Evolutionary conservation across 2,888 invertebrate genomes (phyloP), one percentile per base, ranked within the genome.

Genomic region (Choreutis nemorana): DNA sequence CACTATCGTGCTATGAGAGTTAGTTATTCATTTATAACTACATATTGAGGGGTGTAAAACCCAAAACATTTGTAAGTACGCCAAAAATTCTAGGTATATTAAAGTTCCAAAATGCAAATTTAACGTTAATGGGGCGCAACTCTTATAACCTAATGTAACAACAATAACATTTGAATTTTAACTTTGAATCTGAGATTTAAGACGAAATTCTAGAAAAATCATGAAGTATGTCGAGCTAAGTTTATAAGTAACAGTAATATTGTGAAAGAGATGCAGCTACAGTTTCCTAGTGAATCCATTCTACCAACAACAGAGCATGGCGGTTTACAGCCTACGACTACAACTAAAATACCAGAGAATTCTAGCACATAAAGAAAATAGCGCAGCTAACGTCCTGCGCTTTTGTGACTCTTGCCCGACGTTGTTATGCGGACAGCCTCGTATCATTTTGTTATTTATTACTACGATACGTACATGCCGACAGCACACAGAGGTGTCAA

Each of bases 121-220:
- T 57, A 57, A 59, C 51, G 42, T 52, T 36, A 37, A 40, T 48
- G 47, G 65, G 70, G 68, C 68, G 56, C 56, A 65, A 68, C 59
- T 60, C 70, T 68, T 70, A 68, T 57, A 64, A 59, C 54, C 63
- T 70, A 67, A 53, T 48, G 51, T 56, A 70, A 68, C 67, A 64
- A 53, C 64, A 58, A 55, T 28, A 15, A 28, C 18, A 14, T 30
- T 23, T n/a, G n/a, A 55, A 43, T 51, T 42, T 40, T 47, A 44
- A 49, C 44, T 37, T 40, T 31, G 39, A 36, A 26, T 35, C 23
- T 33, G 21, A 35, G 23, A 33, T 32, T 29, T 31, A 28, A 33
- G 18, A 26, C 16, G 8, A 24, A 21, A 20, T n/a, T n/a, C n/a
- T n/a, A n/a, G n/a, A n/a, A n/a, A n/a, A n/a, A n/a, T n/a, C n/a